These are phyloP conservation scores for Isaurus tuberculatus DNA, from an alignment of 92 coral and sea anemone genomes.

Conservation along the genomic window DNA sequence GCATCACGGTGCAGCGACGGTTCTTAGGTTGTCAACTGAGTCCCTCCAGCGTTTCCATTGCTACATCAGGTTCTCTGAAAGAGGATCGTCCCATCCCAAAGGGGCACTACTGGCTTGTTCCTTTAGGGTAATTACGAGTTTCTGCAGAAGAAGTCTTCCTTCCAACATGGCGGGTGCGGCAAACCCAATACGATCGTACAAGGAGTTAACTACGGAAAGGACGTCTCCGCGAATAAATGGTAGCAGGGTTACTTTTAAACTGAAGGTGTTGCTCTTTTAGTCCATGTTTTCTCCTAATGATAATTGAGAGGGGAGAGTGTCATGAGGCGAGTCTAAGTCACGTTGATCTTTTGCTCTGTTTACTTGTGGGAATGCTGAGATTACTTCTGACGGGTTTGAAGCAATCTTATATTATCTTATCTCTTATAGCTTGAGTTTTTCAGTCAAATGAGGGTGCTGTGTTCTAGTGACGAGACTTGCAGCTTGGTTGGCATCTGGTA, in stretches of 20 bases:
- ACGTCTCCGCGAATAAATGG: not conserved
- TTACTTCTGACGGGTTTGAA: not conserved
- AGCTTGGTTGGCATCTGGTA: not conserved
- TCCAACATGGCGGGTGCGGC: conserved; percentile 11
- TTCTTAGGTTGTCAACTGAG: conserved; percentile 31
- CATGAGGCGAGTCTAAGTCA: not conserved
- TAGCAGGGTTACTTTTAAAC: not conserved
- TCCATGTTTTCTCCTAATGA: not conserved
- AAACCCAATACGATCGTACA: conserved; percentile 52
- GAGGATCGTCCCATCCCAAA: conserved; percentile 60
- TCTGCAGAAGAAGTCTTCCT: conserved; percentile 42
- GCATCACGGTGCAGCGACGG: conserved; percentile 39
- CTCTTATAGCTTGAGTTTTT: not conserved
- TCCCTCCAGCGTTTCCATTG: conserved; percentile 42
- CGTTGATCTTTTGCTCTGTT: not conserved
- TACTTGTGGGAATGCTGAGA: not conserved
- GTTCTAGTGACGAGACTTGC: not conserved
- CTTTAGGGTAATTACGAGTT: conserved; percentile 37
- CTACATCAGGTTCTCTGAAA: conserved; percentile 24
- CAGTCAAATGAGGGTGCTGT: not conserved
- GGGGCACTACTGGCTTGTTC: not conserved
- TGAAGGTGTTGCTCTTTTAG: not conserved
- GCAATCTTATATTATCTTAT: not conserved
- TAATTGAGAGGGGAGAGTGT: not conserved
- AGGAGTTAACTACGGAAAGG: not conserved